phyloP scores from a whole-genome alignment of 92 coral and sea anemone species.

The Parazoanthus atlanticus region DNA sequence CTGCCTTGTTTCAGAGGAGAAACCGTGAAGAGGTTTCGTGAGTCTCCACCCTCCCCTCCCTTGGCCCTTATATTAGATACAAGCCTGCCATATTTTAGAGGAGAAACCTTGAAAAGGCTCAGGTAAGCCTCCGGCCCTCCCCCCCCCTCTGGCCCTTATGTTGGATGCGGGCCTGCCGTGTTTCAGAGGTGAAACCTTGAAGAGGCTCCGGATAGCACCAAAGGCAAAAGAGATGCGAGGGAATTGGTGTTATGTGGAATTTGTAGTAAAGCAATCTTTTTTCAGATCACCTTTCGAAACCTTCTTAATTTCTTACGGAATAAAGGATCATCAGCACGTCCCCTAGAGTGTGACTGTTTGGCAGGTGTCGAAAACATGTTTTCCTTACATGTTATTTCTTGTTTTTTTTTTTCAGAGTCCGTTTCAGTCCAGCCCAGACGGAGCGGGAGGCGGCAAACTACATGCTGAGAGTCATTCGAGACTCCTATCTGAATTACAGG shows the following conservation, averaged over 20 bases:
- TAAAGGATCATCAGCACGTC: not conserved
- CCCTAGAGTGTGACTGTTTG: too few relatives aligned
- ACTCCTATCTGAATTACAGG: constrained; percentile 96
- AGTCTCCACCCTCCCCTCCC: too few relatives aligned
- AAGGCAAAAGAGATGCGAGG: too few relatives aligned
- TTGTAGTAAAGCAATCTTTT: too few relatives aligned
- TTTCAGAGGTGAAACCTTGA: constrained; percentile 95
- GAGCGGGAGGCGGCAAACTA: constrained; percentile 97
- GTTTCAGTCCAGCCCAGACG: constrained; percentile 96
- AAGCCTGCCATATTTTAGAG: too few relatives aligned
- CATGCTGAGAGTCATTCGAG: constrained; percentile 95
- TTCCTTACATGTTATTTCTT: not conserved
- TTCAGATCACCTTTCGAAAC: too few relatives aligned
- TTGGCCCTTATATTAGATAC: too few relatives aligned
- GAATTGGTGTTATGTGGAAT: too few relatives aligned
- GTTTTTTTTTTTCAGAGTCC: constrained; percentile 70
- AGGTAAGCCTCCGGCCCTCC: too few relatives aligned
- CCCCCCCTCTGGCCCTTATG: too few relatives aligned
- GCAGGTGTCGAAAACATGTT: not conserved
- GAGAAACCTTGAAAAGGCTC: too few relatives aligned
- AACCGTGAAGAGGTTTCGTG: constrained; percentile 56
- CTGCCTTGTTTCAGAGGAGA: constrained; percentile 99
- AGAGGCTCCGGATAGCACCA: not conserved
- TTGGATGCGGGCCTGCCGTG: constrained; percentile 98
- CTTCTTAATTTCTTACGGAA: not conserved